A percentile compares a stretch with the other conserved stretches of the same genome.
phyloP scores from a whole-genome alignment of 2,888 invertebrate species.

The Deilephila elpenor region DNA sequence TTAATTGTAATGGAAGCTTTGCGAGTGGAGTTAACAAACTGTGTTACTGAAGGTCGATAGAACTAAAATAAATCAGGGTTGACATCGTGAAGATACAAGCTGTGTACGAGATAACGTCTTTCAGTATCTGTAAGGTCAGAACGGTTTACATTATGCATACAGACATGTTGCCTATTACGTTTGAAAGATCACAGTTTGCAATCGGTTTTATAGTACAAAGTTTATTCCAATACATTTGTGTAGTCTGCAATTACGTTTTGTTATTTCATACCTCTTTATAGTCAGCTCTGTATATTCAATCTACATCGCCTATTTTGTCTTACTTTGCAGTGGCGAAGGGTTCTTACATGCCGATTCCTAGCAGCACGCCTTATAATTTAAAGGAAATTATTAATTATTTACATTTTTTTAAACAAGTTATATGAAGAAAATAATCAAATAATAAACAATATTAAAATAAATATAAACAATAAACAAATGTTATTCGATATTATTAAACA shows the following conservation, averaged over 20 bases:
- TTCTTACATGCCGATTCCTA: too few species aligned
- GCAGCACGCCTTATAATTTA: too few species aligned
- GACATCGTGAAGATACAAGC: conserved; percentile 27
- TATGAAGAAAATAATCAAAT: too few species aligned
- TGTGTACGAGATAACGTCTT: conserved; percentile 39
- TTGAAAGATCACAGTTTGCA: conserved; percentile 1
- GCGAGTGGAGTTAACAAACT: neutral
- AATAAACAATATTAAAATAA: too few species aligned
- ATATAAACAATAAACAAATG: too few species aligned
- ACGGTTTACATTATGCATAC: conserved; percentile 37
- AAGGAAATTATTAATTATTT: too few species aligned
- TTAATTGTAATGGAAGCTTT: conserved; percentile 18
- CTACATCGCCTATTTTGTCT: too few species aligned
- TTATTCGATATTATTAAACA: too few species aligned
- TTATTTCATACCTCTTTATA: neutral
- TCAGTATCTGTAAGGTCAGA: conserved; percentile 39
- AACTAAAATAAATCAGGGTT: conserved; percentile 27
- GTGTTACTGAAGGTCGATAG: conserved; percentile 6
- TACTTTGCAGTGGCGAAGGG: too few species aligned
- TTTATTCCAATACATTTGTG: neutral
- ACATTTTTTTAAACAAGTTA: too few species aligned
- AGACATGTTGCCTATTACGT: neutral
- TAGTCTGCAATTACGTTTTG: neutral
- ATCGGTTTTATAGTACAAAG: neutral
- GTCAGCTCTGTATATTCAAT: too few species aligned